Base-by-base conservation (phyloP, 1,140 invertebrate species). In the Odontomachus brunneus region DNA sequence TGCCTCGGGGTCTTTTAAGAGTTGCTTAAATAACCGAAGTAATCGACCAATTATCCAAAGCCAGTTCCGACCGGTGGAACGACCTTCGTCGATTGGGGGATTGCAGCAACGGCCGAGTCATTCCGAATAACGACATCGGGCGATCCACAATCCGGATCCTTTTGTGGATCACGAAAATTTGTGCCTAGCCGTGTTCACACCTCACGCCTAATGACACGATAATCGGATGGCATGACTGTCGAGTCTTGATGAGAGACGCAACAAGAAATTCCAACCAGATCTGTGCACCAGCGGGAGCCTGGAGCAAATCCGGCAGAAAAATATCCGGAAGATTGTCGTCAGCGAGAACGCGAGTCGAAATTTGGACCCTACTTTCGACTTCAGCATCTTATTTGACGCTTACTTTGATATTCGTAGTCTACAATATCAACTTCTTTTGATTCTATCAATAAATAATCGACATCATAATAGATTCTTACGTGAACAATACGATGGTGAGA, bases 31-130 rank as follows among this genome's bases (percentile, higher is more conserved):
- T 87, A 89, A 89, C 82, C 67, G 75, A 60, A 72, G 75, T 91
- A 91, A 91, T 91, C 90, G 87, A 82, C 83, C 89, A 90, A 91
- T 91, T 90, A 91, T 90, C 65, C 73, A 33, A 22, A 48, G 60
- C 11, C 66, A 57, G 19, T 55, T 60, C 76, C 59, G 72, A 63
- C 33, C 22, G 48, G 48, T 44, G 75, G 57, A 55, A 62, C 14
- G 71, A 33, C 12, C 26, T 63, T 73, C 57, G 66, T 60, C 63
- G 75, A 89, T 87, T 87, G 83, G 55, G 49, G 84, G 66, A 72
- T 85, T 69, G 76, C 33, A 73, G 62, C 73, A 66, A 72, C 49
- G 38, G 62, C 76, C 75, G 71, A 87, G 87, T 88, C 86, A 88
- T 76, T 73, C 74, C 49, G 76, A 83, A 59, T 88, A 87, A 88